Evolutionary conservation across 2,113 vertebrate genomes (phyloP).

Genomic region (Grammomys dolichurus): DNA sequence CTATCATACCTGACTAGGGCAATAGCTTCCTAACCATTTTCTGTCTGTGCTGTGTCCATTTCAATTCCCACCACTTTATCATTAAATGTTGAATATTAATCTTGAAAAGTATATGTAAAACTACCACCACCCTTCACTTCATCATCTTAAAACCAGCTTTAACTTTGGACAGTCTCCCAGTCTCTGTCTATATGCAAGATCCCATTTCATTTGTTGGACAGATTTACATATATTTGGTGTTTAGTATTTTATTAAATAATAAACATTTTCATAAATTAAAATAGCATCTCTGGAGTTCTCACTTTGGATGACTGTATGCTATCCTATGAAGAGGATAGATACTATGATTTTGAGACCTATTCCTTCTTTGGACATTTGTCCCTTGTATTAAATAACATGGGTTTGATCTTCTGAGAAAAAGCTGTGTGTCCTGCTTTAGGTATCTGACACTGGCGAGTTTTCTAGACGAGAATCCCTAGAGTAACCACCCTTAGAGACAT

Average conservation of each 20-base stretch:
- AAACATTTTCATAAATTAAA: constrained; percentile 5
- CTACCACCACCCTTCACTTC: not conserved
- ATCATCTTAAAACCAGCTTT: constrained; percentile 12
- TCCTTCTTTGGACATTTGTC: constrained; percentile 17
- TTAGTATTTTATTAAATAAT: constrained; percentile 21
- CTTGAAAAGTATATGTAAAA: not conserved
- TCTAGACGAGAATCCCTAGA: not conserved
- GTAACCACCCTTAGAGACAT: not conserved
- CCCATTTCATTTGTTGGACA: not conserved
- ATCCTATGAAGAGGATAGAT: not conserved
- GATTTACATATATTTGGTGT: constrained; percentile 1
- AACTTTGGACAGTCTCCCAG: not conserved
- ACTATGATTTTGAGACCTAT: constrained; percentile 14
- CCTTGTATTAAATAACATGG: not conserved
- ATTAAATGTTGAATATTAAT: not conserved
- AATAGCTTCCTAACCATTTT: not conserved
- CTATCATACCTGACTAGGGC: not conserved
- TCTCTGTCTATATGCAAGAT: not conserved
- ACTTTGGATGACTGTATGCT: not conserved
- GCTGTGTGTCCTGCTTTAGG: not conserved
- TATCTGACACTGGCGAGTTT: not conserved
- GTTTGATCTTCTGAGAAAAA: constrained; percentile 25
- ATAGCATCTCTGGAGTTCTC: not conserved
- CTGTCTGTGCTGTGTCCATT: not conserved
- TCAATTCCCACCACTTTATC: not conserved